Percentiles rank a stretch among this genome's conserved stretches.
phyloP scores from a whole-genome alignment of 2,888 invertebrate genomes.

The Andrena bucephala region DNA sequence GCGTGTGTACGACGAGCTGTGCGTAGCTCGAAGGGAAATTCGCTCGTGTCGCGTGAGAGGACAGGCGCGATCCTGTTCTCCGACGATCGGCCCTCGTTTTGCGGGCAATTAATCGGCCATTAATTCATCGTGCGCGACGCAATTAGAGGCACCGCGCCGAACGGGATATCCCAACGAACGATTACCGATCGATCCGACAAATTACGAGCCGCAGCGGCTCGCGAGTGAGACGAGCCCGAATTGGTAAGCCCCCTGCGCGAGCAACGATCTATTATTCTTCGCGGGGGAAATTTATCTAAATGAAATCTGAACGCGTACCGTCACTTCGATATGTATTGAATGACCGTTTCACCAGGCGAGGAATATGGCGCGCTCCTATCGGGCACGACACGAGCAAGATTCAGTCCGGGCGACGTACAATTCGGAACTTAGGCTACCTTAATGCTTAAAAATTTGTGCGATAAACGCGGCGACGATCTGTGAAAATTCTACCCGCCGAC shows the following conservation, averaged over 20 bases:
- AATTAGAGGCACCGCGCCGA: slow-evolving; percentile 45
- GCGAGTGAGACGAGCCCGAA: background rate
- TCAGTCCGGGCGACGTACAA: slow-evolving; percentile 63
- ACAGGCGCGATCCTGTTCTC: slow-evolving; percentile 38
- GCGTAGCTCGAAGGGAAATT: slow-evolving; percentile 69
- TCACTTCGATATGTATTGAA: slow-evolving; percentile 9
- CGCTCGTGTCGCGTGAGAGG: slow-evolving; percentile 60
- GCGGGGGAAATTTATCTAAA: background rate
- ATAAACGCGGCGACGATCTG: slow-evolving; percentile 38
- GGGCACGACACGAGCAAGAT: slow-evolving; percentile 46
- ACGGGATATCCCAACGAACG: slow-evolving; percentile 31
- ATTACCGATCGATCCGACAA: slow-evolving; percentile 41
- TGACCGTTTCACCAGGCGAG: background rate
- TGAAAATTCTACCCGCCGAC: slow-evolving; percentile 9
- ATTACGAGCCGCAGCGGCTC: background rate
- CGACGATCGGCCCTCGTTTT: slow-evolving; percentile 62
- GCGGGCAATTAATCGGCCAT: slow-evolving; percentile 64
- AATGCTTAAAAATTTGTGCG: slow-evolving; percentile 53
- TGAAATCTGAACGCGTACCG: background rate
- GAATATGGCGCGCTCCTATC: background rate
- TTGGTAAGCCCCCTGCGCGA: background rate
- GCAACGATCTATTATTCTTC: background rate
- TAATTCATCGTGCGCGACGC: slow-evolving; percentile 58
- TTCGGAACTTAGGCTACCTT: slow-evolving; percentile 71
- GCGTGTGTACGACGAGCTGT: slow-evolving; percentile 48